phyloP scores from a whole-genome alignment of 2,888 invertebrate species.

The Agelastica alni region DNA sequence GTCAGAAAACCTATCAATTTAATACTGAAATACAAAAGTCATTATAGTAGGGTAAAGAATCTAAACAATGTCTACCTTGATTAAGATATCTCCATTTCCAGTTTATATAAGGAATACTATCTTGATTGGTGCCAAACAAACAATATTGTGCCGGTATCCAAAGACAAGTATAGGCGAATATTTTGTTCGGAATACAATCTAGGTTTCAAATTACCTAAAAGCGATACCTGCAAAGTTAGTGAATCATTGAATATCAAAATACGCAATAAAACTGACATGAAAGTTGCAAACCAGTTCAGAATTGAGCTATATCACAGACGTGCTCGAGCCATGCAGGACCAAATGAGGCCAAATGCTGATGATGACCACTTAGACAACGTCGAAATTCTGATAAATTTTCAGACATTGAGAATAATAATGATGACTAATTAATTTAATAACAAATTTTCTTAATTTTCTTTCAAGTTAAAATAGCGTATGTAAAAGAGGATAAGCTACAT shows the following conservation, averaged over 20 bases:
- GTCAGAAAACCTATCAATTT: slow-evolving; percentile 29
- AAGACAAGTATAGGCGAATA: slow-evolving; percentile 27
- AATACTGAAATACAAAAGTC: slow-evolving; percentile 28
- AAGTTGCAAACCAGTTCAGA: too few species aligned
- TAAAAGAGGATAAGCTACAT: neutral
- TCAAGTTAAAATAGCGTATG: neutral
- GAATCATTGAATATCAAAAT: too few species aligned
- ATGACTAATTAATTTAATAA: neutral
- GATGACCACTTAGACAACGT: neutral
- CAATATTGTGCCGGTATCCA: slow-evolving; percentile 23
- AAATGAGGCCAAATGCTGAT: neutral
- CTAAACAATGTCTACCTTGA: slow-evolving; percentile 25
- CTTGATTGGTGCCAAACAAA: slow-evolving; percentile 27
- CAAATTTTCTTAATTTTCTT: neutral
- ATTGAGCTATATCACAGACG: too few species aligned
- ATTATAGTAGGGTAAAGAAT: slow-evolving; percentile 23
- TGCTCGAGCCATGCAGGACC: too few species aligned
- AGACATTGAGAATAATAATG: too few species aligned
- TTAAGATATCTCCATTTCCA: slow-evolving; percentile 29
- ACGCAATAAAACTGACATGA: too few species aligned
- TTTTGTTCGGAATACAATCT: slow-evolving; percentile 35
- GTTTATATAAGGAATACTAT: slow-evolving; percentile 31
- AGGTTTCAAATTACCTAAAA: slow-evolving; percentile 36
- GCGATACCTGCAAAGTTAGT: slow-evolving; percentile 33
- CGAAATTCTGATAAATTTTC: neutral